phyloP scores from a whole-genome alignment of 2,113 vertebrate species.

The Candoia aspera region DNA sequence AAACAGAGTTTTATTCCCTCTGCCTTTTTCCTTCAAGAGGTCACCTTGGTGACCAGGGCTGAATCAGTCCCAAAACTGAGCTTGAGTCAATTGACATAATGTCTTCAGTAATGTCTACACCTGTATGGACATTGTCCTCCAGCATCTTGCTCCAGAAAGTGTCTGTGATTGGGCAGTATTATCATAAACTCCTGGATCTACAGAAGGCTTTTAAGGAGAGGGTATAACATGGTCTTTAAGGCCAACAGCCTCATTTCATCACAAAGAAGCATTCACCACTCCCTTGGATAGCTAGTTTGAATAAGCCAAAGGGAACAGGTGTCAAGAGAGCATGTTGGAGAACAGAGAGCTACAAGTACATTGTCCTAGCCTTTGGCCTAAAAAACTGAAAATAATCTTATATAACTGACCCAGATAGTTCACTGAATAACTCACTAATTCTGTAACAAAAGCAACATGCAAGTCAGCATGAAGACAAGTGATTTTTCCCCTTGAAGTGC shows the following conservation, averaged over 20 bases:
- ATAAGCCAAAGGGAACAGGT: not conserved
- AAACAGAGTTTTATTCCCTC: too few relatives aligned
- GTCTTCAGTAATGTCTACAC: not conserved
- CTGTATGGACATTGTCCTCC: not conserved
- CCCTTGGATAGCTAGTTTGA: not conserved
- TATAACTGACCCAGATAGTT: not conserved
- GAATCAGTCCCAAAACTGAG: not conserved
- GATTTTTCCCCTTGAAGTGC: not conserved
- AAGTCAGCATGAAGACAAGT: not conserved
- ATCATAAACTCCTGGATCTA: not conserved
- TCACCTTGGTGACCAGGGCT: too few relatives aligned
- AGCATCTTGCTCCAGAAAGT: not conserved
- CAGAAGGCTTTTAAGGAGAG: not conserved
- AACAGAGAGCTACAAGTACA: not conserved
- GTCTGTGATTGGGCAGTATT: not conserved
- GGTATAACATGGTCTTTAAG: not conserved
- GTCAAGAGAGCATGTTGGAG: not conserved
- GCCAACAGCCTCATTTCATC: not conserved
- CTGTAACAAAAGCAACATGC: not conserved
- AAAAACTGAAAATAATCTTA: not conserved
- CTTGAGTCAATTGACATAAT: too few relatives aligned
- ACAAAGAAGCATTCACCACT: not conserved
- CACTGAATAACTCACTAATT: not conserved
- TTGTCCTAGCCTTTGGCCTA: not conserved
- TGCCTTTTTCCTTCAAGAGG: too few relatives aligned